A percentile compares a stretch with the other conserved stretches of the same genome.
Evolutionary conservation across 2,797 vertebrate species (phyloP).

Genomic region (Sebastes matsubarae): DNA sequence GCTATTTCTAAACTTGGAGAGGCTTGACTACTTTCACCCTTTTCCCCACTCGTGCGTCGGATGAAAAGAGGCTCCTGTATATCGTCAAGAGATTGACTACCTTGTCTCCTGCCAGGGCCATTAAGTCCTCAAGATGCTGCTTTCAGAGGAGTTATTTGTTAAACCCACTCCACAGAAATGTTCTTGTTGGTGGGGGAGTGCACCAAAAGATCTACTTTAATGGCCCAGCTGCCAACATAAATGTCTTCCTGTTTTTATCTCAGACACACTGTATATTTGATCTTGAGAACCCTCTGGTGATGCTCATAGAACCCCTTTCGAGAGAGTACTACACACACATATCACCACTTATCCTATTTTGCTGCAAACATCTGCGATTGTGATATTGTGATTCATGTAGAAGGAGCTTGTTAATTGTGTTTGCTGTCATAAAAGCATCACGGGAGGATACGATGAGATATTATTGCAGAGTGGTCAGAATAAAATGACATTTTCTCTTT

Average conservation of each 20-base stretch:
- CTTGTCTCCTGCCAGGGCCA: slow-evolving; percentile 49
- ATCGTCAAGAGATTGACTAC: slow-evolving; percentile 51
- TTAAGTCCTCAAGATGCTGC: slow-evolving; percentile 63
- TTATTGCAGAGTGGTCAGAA: slow-evolving; percentile 20
- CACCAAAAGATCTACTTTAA: slow-evolving; percentile 58
- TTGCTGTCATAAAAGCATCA: slow-evolving; percentile 5
- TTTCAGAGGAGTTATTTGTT: slow-evolving; percentile 65
- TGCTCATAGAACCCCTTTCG: slow-evolving; percentile 17
- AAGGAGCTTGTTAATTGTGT: slow-evolving; percentile 14
- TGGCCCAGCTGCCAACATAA: slow-evolving; percentile 61
- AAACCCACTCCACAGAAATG: slow-evolving; percentile 57
- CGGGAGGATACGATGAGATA: background rate
- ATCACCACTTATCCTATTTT: background rate
- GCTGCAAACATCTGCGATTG: background rate
- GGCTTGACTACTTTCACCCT: background rate
- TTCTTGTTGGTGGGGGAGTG: slow-evolving; percentile 34
- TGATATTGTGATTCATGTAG: slow-evolving; percentile 10
- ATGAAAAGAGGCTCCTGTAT: slow-evolving; percentile 34
- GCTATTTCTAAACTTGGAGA: slow-evolving; percentile 7
- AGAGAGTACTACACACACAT: background rate
- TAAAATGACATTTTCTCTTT: slow-evolving; percentile 13
- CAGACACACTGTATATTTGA: slow-evolving; percentile 58
- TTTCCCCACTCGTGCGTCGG: background rate
- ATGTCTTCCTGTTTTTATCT: slow-evolving; percentile 65
- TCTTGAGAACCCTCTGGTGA: slow-evolving; percentile 24